Evolutionary conservation across 2,113 vertebrate genomes (phyloP), one percentile per base, ranked within the genome.

Genomic region (Chrysochloris asiatica): DNA sequence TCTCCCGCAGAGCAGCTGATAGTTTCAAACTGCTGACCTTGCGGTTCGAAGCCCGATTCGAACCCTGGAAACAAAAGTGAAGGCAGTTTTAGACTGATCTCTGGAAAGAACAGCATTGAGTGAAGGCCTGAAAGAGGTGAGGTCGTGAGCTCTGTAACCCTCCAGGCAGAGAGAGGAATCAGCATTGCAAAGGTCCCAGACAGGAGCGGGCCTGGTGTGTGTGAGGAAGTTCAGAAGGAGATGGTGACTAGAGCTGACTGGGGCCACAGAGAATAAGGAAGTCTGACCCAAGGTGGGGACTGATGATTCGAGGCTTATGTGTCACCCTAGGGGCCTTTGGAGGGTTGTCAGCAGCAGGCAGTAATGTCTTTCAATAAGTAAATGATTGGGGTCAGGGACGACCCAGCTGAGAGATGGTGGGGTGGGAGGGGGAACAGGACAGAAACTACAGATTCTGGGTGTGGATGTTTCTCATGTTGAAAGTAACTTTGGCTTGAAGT

Each of bases 161-260:
- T 41, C 72, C 9, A 8, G 28, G 50, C n/a, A 38, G 63, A 45
- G 73, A 22, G n/a, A n/a, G n/a, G n/a, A n/a, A n/a, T n/a, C n/a
- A n/a, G n/a, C 21, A 21, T 8, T 67, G 71, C 82, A 91, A 87
- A 83, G 61, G 72, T 63, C 63, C 89, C 19, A 47, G 89, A 65
- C 65, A 75, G 45, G 43, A 33, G 8, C 8, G 36, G n/a, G 36
- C 13, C 3, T 8, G 71, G 43, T 33, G 26, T 75, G 45, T 48
- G 17, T 16, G 28, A 17, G 45, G 72, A 6, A 28, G 28, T 16
- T 33, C 28, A 47, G 72, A 48, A 17, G 28, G 45, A 12, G 26
- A 21, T 54, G 52, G 52, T 4, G 45, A 14, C 45, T 28, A 36
- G 72, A 47, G 36, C 69, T 26, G 22, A 43, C 38, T 33, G n/a